Conservation (phyloP, 1,140 invertebrate species). For the Camponotus floridanus region DNA sequence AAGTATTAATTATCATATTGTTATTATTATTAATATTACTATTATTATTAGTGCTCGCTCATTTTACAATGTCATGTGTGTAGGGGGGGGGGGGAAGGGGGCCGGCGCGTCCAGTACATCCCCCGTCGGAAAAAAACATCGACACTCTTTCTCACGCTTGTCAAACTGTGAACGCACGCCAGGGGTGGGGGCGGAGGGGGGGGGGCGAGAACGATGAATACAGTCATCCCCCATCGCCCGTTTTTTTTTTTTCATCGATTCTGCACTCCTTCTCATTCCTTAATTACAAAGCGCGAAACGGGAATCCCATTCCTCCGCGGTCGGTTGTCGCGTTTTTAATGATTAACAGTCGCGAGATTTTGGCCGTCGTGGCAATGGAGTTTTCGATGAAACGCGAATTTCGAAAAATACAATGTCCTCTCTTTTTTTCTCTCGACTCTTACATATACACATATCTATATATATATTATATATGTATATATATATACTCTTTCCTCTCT, state of each 20-base stretch:
- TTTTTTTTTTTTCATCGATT: constrained; percentile 12
- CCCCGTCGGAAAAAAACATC: constrained; percentile 46
- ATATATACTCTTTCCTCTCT: constrained; percentile 30
- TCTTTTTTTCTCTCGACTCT: constrained; percentile 31
- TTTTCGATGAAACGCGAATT: constrained; percentile 64
- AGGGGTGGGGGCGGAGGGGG: neutral
- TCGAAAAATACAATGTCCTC: constrained; percentile 58
- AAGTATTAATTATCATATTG: constrained; percentile 63
- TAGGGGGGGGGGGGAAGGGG: constrained; percentile 60
- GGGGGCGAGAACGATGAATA: constrained; percentile 5
- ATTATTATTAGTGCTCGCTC: constrained; percentile 71
- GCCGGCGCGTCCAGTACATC: constrained; percentile 26
- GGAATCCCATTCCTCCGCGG: constrained; percentile 35
- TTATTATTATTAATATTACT: constrained; percentile 75
- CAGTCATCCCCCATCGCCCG: constrained; percentile 18
- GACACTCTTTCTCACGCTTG: constrained; percentile 24
- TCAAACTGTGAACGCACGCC: constrained; percentile 40
- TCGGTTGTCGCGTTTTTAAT: constrained; percentile 44
- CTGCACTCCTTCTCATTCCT: constrained; percentile 38
- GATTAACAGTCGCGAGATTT: constrained; percentile 58
- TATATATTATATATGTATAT: constrained; percentile 20
- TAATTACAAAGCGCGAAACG: constrained; percentile 73
- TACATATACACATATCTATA: constrained; percentile 57
- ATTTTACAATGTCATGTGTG: constrained; percentile 66
- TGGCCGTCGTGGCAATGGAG: constrained; percentile 59